A percentile compares a stretch with the other conserved stretches of the same genome.
Evolutionary conservation across 2,888 invertebrate genomes (phyloP).

Genomic region (Osedax fenrisi): DNA sequence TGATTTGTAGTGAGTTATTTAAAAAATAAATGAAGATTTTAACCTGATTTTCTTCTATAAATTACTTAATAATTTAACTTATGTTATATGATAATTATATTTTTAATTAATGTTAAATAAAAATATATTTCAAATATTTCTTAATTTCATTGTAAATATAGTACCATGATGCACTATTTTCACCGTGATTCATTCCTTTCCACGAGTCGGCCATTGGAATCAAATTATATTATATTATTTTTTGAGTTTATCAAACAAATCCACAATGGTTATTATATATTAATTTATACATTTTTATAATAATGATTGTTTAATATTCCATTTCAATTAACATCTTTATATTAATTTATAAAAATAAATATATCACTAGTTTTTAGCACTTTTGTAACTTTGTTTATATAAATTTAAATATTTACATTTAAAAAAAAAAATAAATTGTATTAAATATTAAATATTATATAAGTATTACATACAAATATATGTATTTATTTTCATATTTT

Average conservation of each 20-base stretch:
- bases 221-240: neutral
- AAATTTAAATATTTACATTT: too few species aligned
- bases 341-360: too few species aligned
- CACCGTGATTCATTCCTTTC: constrained; percentile 7
- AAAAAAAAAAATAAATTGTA: too few species aligned
- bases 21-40: too few species aligned
- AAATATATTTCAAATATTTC: neutral
- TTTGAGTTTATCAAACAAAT: neutral
- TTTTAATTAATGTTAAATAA: neutral
- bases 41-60: too few species aligned
- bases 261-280: neutral
- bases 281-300: neutral
- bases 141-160: neutral
- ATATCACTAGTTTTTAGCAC: neutral
- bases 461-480: too few species aligned
- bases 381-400: neutral
- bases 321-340: neutral
- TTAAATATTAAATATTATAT: too few species aligned
- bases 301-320: neutral
- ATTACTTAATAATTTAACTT: too few species aligned
- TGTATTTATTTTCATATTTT: too few species aligned
- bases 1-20: neutral
- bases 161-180: neutral
- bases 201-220: constrained; percentile 18
- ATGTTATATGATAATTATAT: neutral